phyloP scores from a whole-genome alignment of 2,888 invertebrate genomes.

The Melolontha melolontha region DNA sequence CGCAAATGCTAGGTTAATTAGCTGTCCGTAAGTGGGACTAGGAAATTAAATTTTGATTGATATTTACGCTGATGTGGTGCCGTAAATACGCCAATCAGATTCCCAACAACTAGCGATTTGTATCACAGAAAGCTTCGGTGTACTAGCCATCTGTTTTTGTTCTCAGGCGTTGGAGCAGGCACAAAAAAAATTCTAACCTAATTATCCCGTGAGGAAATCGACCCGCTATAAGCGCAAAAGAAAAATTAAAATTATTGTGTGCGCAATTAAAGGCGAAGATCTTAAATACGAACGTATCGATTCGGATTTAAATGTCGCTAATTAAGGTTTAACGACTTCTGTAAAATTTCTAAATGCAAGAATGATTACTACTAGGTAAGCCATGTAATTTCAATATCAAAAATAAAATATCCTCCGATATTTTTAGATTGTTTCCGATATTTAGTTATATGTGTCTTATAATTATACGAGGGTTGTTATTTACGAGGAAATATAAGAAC shows the following conservation, averaged over 20 bases:
- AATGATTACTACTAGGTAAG: background rate
- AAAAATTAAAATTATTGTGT: conserved; percentile 28
- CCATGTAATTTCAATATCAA: too few relatives aligned
- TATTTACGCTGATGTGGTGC: conserved; percentile 21
- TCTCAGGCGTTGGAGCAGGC: conserved; percentile 32
- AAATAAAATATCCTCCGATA: too few relatives aligned
- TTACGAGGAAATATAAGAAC: too few relatives aligned
- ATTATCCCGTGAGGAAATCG: conserved; percentile 31
- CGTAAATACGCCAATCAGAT: conserved; percentile 28
- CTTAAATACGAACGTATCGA: conserved; percentile 6
- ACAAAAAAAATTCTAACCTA: conserved; percentile 34
- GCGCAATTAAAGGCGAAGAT: conserved; percentile 22
- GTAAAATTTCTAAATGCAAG: conserved; percentile 7
- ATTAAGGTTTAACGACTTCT: conserved; percentile 23
- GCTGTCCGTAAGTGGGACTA: conserved; percentile 29
- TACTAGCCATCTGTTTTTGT: conserved; percentile 35
- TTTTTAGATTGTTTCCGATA: too few relatives aligned
- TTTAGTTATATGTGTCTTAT: too few relatives aligned
- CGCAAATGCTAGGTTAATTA: conserved; percentile 32
- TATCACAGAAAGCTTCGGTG: conserved; percentile 10
- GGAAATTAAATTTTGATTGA: conserved; percentile 38
- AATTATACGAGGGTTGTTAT: too few relatives aligned
- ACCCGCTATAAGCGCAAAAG: conserved; percentile 16
- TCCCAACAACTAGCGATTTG: conserved; percentile 28
- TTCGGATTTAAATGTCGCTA: background rate